These are phyloP conservation scores for Hippocampus barbouri DNA, from an alignment of 2,113 vertebrate genomes.

Conservation along the genomic window DNA sequence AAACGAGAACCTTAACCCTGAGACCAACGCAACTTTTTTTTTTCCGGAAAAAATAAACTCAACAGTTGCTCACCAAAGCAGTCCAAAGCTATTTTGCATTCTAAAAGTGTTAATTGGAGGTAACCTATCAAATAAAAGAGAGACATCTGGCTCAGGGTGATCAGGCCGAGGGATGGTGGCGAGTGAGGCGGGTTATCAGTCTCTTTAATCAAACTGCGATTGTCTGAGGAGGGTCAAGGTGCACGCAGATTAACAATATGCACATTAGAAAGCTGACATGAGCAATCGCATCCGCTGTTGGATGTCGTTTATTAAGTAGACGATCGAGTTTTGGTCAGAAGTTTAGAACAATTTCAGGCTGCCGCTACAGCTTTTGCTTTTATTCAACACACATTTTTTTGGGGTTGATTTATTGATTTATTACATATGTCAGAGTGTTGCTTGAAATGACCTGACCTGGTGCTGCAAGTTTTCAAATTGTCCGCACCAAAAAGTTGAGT, in stretches of 20 bases:
- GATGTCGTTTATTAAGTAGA: neutral
- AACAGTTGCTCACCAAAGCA: neutral
- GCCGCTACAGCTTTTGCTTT: no score
- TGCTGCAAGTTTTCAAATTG: no score
- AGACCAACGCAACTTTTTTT: no score
- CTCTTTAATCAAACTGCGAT: conserved; percentile 40
- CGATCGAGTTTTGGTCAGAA: neutral
- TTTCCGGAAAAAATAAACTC: neutral
- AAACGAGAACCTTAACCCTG: no score
- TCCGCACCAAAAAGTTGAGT: neutral
- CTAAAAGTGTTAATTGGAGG: conserved; percentile 14
- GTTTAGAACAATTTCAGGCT: neutral
- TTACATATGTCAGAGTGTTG: no score
- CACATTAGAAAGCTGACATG: conserved; percentile 3
- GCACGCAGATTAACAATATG: conserved; percentile 18
- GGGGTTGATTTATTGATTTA: no score
- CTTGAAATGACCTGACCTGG: no score
- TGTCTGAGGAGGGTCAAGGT: conserved; percentile 39
- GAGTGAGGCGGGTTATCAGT: conserved; percentile 6
- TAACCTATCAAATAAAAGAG: conserved; percentile 28
- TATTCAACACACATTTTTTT: no score
- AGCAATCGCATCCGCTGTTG: conserved; percentile 4
- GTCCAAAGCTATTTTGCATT: no score
- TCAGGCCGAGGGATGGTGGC: conserved; percentile 13
- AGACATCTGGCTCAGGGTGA: conserved; percentile 16